Evolutionary conservation across 2,797 vertebrate species (phyloP).

Genomic region (Acanthurus lineatus): DNA sequence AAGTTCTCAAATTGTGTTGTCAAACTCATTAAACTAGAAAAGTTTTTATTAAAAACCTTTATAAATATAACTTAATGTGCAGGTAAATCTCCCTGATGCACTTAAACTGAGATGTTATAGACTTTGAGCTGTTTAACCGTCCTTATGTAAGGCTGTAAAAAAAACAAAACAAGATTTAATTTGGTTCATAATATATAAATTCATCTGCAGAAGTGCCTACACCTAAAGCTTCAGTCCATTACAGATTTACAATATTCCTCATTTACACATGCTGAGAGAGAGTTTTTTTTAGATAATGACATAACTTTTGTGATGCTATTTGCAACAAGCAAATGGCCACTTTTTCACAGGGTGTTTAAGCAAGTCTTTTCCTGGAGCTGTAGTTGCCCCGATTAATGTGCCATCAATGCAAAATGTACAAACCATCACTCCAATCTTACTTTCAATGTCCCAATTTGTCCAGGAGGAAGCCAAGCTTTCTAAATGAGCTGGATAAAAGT

Average conservation of each 20-base stretch:
- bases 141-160: slow-evolving; percentile 9
- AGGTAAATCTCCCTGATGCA: slow-evolving; percentile 1
- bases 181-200: slow-evolving; percentile 37
- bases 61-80: slow-evolving; percentile 2
- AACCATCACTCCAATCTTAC: slow-evolving; percentile 77
- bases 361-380: slow-evolving; percentile 57
- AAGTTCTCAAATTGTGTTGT: slow-evolving; percentile 1
- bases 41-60: slow-evolving; percentile 15
- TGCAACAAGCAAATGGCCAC: slow-evolving; percentile 47
- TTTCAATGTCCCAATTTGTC: slow-evolving; percentile 81
- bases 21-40: slow-evolving; percentile 10
- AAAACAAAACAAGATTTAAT: slow-evolving; percentile 2
- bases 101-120: slow-evolving; percentile 14
- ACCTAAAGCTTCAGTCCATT: slow-evolving; percentile 15
- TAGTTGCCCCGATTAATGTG: slow-evolving; percentile 72
- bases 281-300: slow-evolving; percentile 40
- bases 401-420: slow-evolving; percentile 76
- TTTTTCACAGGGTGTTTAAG: slow-evolving; percentile 45
- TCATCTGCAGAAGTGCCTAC: slow-evolving; percentile 14
- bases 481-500: slow-evolving; percentile 80
- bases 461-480: slow-evolving; percentile 74
- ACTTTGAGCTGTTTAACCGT: neutral
- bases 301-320: slow-evolving; percentile 46
- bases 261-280: slow-evolving; percentile 32
- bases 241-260: slow-evolving; percentile 35